Conservation (phyloP, 1,140 invertebrate genomes). For the Euwallacea similis region DNA sequence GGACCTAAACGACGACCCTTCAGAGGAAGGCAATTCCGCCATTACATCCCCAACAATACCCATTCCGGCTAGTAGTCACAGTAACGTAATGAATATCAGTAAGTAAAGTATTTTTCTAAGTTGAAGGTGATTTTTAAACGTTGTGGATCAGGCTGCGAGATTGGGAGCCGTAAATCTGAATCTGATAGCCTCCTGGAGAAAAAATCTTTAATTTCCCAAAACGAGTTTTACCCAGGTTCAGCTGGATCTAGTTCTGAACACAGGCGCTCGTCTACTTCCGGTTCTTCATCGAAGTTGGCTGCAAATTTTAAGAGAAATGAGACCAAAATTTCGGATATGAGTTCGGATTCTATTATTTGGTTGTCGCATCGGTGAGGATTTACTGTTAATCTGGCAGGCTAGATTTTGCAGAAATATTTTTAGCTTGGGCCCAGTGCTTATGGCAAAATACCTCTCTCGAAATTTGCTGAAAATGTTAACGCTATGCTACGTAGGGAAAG, state of each 20-base stretch:
- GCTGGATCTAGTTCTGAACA: conserved; percentile 16
- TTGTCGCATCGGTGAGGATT: conserved; percentile 67
- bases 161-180: conserved; percentile 61
- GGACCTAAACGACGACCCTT: conserved; percentile 40
- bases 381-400: not conserved
- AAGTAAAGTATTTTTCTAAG: conserved; percentile 12
- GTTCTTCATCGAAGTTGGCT: conserved; percentile 38
- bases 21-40: conserved; percentile 29
- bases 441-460: conserved; percentile 84
- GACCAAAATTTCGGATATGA: conserved; percentile 84
- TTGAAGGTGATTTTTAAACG: not conserved
- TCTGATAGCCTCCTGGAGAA: conserved; percentile 42
- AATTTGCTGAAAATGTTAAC: conserved; percentile 93
- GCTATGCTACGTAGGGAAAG: conserved; percentile 86
- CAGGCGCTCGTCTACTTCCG: conserved; percentile 19
- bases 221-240: conserved; percentile 34
- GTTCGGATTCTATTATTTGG: conserved; percentile 89
- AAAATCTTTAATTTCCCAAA: conserved; percentile 43
- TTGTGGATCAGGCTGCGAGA: conserved; percentile 55
- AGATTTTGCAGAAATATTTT: not conserved
- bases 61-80: conserved; percentile 57
- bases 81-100: conserved; percentile 61
- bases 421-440: conserved; percentile 90
- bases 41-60: conserved; percentile 63
- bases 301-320: conserved; percentile 49